These are phyloP conservation scores for Hycleus cichorii DNA, from an alignment of 1,140 invertebrate genomes.

Conservation along the genomic window DNA sequence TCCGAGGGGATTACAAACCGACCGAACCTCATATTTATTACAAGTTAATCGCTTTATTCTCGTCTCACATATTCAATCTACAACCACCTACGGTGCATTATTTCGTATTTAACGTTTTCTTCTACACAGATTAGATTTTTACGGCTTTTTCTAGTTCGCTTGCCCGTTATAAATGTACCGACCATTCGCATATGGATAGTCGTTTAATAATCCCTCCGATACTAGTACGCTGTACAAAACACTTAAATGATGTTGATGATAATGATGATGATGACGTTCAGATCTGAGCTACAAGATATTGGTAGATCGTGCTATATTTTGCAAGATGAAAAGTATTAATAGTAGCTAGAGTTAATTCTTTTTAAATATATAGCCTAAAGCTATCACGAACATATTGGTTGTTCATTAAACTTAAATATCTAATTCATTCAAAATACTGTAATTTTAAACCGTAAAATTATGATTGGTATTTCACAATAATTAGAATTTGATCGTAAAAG, in stretches of 20 bases:
- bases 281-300: not conserved
- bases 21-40: slow-evolving; percentile 13
- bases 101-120: slow-evolving; percentile 13
- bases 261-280: not conserved
- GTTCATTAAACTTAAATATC: slow-evolving; percentile 25
- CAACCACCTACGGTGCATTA: slow-evolving; percentile 13
- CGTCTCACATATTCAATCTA: not conserved
- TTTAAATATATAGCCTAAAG: slow-evolving; percentile 11
- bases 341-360: slow-evolving; percentile 24
- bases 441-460: slow-evolving; percentile 19
- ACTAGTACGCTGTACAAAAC: no score
- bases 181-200: no score
- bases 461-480: not conserved
- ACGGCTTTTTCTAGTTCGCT: no score
- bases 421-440: slow-evolving; percentile 26
- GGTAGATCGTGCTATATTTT: slow-evolving; percentile 23
- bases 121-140: no score
- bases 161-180: no score
- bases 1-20: not conserved
- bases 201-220: no score
- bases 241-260: no score
- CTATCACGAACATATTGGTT: slow-evolving; percentile 19
- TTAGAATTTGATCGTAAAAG: no score
- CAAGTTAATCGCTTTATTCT: slow-evolving; percentile 18
- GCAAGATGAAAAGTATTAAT: slow-evolving; percentile 22